Conservation (phyloP, 2,113 vertebrate genomes). For the Furnarius figulus region DNA sequence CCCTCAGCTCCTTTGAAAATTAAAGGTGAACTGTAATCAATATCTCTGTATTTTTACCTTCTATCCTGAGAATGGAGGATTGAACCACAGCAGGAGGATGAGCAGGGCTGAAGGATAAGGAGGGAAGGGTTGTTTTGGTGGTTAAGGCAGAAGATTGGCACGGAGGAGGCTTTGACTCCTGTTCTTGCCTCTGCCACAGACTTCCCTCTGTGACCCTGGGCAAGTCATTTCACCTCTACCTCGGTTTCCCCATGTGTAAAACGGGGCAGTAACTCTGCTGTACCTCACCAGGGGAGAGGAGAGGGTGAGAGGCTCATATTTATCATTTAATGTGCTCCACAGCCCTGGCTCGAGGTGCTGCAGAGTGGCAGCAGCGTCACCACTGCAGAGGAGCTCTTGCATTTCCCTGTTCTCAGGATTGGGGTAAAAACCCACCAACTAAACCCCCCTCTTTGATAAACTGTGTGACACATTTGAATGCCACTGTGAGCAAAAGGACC, state of each 20-base stretch:
- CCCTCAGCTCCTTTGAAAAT: constrained; percentile 12
- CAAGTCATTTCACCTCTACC: neutral
- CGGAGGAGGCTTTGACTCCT: neutral
- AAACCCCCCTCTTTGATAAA: neutral
- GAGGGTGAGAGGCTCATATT: neutral
- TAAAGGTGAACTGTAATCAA: neutral
- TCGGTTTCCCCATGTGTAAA: neutral
- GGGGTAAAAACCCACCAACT: constrained; percentile 29
- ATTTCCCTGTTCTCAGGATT: constrained; percentile 63
- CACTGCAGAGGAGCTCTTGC: neutral
- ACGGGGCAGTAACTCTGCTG: neutral
- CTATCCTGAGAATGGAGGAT: constrained; percentile 65
- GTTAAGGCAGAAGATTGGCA: neutral
- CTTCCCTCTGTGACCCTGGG: neutral
- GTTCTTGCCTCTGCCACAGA: neutral
- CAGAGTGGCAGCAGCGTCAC: neutral
- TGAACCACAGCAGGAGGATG: neutral
- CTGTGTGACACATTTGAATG: constrained; percentile 30
- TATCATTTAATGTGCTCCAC: rapidly evolving
- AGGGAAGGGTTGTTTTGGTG: constrained; percentile 4
- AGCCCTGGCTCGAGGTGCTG: neutral
- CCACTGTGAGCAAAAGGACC: constrained; percentile 67
- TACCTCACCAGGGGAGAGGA: neutral
- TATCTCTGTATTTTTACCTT: constrained; percentile 25
- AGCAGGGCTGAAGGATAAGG: neutral